Conservation (phyloP, 2,113 vertebrate genomes). For the Neolamprologus falcicula region DNA sequence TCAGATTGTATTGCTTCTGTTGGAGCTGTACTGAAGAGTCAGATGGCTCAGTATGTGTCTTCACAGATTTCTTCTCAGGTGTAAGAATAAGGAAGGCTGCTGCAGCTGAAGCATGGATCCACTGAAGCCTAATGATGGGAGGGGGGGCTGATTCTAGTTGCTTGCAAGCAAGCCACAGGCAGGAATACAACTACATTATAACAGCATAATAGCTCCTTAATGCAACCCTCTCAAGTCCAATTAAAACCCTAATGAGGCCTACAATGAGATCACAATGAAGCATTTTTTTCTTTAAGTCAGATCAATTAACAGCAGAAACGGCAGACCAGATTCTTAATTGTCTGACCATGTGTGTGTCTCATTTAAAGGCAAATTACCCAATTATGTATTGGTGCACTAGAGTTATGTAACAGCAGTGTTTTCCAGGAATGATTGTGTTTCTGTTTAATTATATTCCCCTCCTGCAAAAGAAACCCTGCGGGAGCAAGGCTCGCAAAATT, state of each 20-base stretch:
- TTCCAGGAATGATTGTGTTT: background rate
- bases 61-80: background rate
- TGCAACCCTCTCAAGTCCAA: background rate
- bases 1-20: background rate
- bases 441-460: background rate
- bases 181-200: background rate
- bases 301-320: background rate
- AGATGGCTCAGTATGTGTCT: background rate
- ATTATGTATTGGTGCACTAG: background rate
- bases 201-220: constrained; percentile 1
- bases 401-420: background rate
- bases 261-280: background rate
- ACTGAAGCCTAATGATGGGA: background rate
- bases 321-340: background rate
- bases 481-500: too few species aligned
- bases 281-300: background rate
- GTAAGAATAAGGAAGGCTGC: background rate
- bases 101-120: background rate
- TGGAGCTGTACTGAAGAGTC: background rate
- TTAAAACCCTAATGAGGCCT: background rate
- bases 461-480: background rate
- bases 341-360: background rate
- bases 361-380: background rate
- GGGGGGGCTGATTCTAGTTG: background rate
- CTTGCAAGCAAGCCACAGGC: background rate